phyloP scores from a whole-genome alignment of 2,113 vertebrate species.

The Chinchilla lanigera region DNA sequence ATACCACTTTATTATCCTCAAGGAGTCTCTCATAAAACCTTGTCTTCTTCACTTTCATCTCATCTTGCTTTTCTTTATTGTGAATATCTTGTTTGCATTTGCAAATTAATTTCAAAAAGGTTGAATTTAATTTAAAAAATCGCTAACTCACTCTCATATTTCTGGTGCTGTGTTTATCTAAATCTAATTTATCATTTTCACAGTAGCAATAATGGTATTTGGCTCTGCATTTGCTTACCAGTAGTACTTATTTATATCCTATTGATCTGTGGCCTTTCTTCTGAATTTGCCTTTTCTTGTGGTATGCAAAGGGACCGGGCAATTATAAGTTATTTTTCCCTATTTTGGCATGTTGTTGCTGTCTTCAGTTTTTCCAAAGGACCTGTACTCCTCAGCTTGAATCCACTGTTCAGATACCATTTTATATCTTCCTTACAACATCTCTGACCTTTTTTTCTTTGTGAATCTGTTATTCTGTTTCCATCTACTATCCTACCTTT shows the following conservation, averaged over 20 bases:
- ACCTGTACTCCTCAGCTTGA: constrained; percentile 11
- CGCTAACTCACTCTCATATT: constrained; percentile 45
- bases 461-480: constrained; percentile 2
- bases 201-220: constrained; percentile 10
- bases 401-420: neutral
- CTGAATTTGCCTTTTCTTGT: neutral
- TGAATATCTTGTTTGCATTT: constrained; percentile 61
- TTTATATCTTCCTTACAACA: constrained; percentile 6
- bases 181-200: constrained; percentile 24
- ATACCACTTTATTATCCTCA: constrained; percentile 4
- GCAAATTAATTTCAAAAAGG: constrained; percentile 28
- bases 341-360: neutral
- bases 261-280: constrained; percentile 32
- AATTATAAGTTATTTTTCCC: constrained; percentile 11
- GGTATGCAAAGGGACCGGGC: constrained; percentile 24
- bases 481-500: neutral
- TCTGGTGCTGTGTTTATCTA: constrained; percentile 49
- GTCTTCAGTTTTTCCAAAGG: constrained; percentile 48
- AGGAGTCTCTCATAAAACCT: neutral
- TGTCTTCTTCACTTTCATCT: neutral
- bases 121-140: constrained; percentile 43
- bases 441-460: constrained; percentile 30
- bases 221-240: constrained; percentile 39
- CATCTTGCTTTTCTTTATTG: constrained; percentile 49
- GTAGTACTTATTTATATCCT: constrained; percentile 51